Conservation (phyloP, 2,113 vertebrate genomes). For the Peromyscus polionotus region DNA sequence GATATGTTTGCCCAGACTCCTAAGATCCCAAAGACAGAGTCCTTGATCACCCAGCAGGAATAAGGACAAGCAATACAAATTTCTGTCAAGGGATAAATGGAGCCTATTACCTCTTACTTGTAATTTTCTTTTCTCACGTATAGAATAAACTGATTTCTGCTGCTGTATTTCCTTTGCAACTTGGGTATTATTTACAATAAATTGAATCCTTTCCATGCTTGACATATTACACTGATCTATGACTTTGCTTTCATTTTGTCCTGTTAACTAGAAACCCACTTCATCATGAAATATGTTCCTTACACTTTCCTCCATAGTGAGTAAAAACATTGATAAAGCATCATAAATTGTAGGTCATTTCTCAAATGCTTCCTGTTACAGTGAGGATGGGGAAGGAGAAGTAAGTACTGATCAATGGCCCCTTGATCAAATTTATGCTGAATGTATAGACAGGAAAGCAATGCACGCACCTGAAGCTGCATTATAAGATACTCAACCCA, state of each 20-base stretch:
- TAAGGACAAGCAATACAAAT: neutral
- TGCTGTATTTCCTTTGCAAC: constrained; percentile 77
- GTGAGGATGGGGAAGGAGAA: constrained; percentile 78
- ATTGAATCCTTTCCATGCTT: constrained; percentile 84
- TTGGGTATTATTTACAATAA: constrained; percentile 84
- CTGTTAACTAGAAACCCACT: constrained; percentile 89
- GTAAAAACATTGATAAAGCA: constrained; percentile 87
- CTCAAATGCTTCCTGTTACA: constrained; percentile 83
- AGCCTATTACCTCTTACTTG: constrained; percentile 68
- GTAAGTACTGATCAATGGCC: constrained; percentile 74
- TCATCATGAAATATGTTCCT: constrained; percentile 88
- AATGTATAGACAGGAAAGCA: constrained; percentile 72
- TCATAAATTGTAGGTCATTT: constrained; percentile 85
- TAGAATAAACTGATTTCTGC: constrained; percentile 79
- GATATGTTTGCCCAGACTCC: constrained; percentile 53
- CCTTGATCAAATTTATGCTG: constrained; percentile 68
- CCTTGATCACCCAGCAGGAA: neutral
- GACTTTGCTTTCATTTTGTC: constrained; percentile 87
- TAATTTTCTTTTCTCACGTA: constrained; percentile 76
- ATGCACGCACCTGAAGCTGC: constrained; percentile 37
- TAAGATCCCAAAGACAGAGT: constrained; percentile 49
- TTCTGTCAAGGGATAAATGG: constrained; percentile 68
- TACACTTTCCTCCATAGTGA: constrained; percentile 83
- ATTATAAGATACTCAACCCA: constrained; percentile 34
- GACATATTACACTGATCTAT: constrained; percentile 87